A percentile compares a stretch with the other conserved stretches of the same genome.
Conservation (phyloP, 2,888 invertebrate species). For the Clivina fossor region DNA sequence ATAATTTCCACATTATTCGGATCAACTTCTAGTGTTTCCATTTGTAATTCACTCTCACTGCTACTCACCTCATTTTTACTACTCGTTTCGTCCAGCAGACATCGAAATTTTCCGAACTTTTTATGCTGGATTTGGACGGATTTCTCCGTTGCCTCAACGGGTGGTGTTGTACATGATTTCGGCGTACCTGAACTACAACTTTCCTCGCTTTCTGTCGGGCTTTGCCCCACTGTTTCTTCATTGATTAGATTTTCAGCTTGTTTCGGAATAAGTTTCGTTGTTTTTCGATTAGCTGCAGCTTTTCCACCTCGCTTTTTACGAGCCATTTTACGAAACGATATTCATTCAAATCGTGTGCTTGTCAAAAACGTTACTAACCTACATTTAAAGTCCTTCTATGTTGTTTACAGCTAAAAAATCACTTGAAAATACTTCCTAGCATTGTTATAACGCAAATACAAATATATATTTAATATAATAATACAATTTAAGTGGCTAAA, state of each 20-base stretch:
- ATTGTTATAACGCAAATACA: neutral
- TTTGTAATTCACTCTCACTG: slow-evolving; percentile 52
- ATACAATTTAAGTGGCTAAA: neutral
- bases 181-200: slow-evolving; percentile 34
- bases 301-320: slow-evolving; percentile 38
- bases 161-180: slow-evolving; percentile 28
- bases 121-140: slow-evolving; percentile 50
- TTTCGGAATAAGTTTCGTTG: slow-evolving; percentile 30
- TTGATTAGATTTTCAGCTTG: slow-evolving; percentile 16
- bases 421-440: neutral
- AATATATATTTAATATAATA: neutral
- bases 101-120: slow-evolving; percentile 61
- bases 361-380: too few relatives aligned
- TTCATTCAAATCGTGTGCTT: too few relatives aligned
- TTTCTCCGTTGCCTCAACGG: slow-evolving; percentile 30
- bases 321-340: too few relatives aligned
- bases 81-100: slow-evolving; percentile 50
- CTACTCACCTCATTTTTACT: slow-evolving; percentile 50
- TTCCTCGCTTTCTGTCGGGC: slow-evolving; percentile 36
- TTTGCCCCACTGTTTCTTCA: slow-evolving; percentile 22
- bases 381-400: neutral
- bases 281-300: slow-evolving; percentile 31
- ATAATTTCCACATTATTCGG: slow-evolving; percentile 19
- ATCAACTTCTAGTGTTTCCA: slow-evolving; percentile 22
- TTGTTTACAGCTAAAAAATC: neutral